Percentiles rank a stretch among this genome's conserved stretches.
Evolutionary conservation across 2,888 invertebrate species (phyloP).

Genomic region (Nemoura dubitans): DNA sequence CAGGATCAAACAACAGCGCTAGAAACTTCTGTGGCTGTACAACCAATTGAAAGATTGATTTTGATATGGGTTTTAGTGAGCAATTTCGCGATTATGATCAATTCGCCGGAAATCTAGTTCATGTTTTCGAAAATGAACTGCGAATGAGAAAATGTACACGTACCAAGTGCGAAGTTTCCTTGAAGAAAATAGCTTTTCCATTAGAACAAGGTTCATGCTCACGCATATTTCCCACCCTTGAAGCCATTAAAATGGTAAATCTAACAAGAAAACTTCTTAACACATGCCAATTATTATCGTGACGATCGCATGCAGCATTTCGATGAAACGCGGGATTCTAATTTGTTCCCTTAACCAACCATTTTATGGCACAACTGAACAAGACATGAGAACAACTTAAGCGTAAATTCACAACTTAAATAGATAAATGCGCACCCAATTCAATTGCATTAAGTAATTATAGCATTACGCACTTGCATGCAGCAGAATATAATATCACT

Average conservation of each 20-base stretch:
- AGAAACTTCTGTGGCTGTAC: background rate
- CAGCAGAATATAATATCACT: too few relatives aligned
- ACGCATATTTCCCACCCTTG: background rate
- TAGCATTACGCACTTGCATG: too few relatives aligned
- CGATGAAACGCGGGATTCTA: background rate
- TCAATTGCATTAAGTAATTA: too few relatives aligned
- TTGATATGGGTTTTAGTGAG: background rate
- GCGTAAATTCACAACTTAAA: background rate
- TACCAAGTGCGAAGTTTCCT: background rate
- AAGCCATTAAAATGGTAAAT: conserved; percentile 7
- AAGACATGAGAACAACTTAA: background rate
- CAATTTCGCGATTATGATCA: background rate
- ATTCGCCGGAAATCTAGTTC: conserved; percentile 7
- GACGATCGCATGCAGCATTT: background rate
- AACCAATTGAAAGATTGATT: background rate
- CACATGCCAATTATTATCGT: conserved; percentile 12
- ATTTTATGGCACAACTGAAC: background rate
- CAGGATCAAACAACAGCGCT: background rate
- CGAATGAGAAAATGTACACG: background rate
- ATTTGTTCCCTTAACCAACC: background rate
- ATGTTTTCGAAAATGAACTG: background rate
- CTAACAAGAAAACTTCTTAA: conserved; percentile 12
- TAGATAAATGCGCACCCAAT: background rate
- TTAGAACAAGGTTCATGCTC: background rate
- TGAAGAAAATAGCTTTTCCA: conserved; percentile 2